Base-by-base conservation (phyloP, 64 coral and sea anemone species). In the Trachythela sp. region DNA sequence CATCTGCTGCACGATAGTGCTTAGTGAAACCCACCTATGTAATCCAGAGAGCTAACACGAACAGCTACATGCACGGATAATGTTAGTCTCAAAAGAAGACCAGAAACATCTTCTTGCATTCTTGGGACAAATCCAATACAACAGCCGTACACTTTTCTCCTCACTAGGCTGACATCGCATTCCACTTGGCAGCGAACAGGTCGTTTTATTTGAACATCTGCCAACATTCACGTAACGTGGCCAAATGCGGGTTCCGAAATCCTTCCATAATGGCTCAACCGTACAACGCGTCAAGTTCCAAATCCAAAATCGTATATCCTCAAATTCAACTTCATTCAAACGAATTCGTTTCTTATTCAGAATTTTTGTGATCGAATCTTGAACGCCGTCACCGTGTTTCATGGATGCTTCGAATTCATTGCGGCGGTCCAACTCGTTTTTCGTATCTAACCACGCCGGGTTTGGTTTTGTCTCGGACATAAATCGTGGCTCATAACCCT, bases 171-270 rank as follows among this genome's bases (percentile, higher is more conserved):
- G 20, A 30, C 75, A 80, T 14, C 15, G 20, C 75, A 80, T 80
- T 35, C 75, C 75, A 22, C 9, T 35, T 37, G 75, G 75, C 13
- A 80, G 8, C 33, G 75, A 80, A 0, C 75, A 80, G 20, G 75
- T 5, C 20, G 1, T 14, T 1, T 80, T 80, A 35, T 35, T 35
- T 36, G 75, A 37, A 36, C 75, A 80, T 14, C 20, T 35, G 26
- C 75, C 75, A 80, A 80, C 34, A 39, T 80, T 80, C 26, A 80
- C 75, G 37, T 80, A 80, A n/a, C 75, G 31, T 9, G 75, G 75
- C 75, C 75, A 80, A 80, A 80, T 29, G 13, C 33, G 20, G 14
- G 75, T 2, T 0, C 75, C 75, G 33, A 80, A 80, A 80, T 80
- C 75, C 35, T 80, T 80, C 75, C 75, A 80, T 9, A 36, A 39